phyloP scores from a whole-genome alignment of 2,113 vertebrate genomes.

The Hepsetus odoe region DNA sequence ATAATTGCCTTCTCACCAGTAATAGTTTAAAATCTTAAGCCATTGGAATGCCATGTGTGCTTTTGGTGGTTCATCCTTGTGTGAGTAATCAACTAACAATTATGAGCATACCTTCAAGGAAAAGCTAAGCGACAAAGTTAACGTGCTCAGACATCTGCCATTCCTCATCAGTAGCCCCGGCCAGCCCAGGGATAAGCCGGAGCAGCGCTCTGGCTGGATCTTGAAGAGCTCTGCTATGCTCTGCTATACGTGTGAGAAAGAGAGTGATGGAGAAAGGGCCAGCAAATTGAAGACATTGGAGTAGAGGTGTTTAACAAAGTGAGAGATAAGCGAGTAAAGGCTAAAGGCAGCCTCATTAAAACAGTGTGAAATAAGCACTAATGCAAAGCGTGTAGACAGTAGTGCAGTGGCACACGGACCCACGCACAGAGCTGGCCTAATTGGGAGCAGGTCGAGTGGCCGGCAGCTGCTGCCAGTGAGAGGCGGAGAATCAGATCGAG shows the following conservation, averaged over 20 bases:
- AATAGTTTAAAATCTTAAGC: background rate
- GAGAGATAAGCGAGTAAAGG: background rate
- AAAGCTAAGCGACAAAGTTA: conserved; percentile 28
- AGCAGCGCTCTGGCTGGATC: background rate
- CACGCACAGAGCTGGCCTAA: conserved; percentile 65
- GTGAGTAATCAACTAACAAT: conserved; percentile 51
- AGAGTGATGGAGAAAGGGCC: background rate
- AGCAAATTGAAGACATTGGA: background rate
- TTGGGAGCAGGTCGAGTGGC: conserved; percentile 80
- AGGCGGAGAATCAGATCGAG: conserved; percentile 62
- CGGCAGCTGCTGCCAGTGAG: conserved; percentile 71
- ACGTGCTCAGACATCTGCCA: conserved; percentile 57
- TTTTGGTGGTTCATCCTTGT: conserved; percentile 5
- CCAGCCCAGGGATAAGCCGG: background rate
- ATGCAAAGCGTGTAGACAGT: conserved; percentile 39
- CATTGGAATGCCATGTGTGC: conserved; percentile 10
- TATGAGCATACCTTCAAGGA: conserved; percentile 49
- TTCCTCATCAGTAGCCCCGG: background rate
- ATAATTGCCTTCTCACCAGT: background rate
- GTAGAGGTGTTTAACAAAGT: background rate
- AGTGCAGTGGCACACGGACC: background rate
- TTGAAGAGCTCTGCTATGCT: background rate
- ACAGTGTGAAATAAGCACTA: conserved; percentile 44
- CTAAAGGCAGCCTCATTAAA: conserved; percentile 47
- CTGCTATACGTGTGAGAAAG: background rate